Conservation (phyloP, 2,888 invertebrate species). For the Morinoia aosen region DNA sequence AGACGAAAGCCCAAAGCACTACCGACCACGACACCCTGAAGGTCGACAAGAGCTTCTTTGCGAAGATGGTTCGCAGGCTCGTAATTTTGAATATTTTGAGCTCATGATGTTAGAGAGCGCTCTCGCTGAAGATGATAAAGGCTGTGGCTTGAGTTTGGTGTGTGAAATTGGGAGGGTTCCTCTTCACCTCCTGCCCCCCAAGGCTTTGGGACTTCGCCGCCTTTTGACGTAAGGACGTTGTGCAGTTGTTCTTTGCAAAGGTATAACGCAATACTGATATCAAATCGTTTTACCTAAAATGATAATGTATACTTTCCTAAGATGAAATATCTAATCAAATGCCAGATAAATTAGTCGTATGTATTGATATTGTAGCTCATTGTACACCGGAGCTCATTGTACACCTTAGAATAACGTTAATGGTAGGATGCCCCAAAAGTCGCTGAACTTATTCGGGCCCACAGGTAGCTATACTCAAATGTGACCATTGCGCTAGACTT, state of each 20-base stretch:
- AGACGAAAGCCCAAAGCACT: not conserved
- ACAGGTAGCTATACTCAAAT: too few species aligned
- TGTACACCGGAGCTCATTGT: too few species aligned
- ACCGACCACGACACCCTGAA: not conserved
- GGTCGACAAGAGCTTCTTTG: not conserved
- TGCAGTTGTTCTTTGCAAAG: not conserved
- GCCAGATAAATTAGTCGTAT: not conserved
- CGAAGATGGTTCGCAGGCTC: conserved; percentile 9
- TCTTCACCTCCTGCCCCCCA: conserved; percentile 12
- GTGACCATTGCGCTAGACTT: too few species aligned
- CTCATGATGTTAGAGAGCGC: conserved; percentile 42
- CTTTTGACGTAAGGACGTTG: conserved; percentile 29
- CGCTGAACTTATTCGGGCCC: too few species aligned
- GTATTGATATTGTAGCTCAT: not conserved
- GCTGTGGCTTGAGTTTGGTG: conserved; percentile 29
- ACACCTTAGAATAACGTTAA: too few species aligned
- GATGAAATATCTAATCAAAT: not conserved
- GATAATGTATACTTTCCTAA: not conserved
- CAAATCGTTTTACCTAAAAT: not conserved
- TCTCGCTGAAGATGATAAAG: conserved; percentile 4
- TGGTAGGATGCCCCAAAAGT: too few species aligned
- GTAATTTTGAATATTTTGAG: conserved; percentile 28
- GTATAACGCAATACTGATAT: not conserved
- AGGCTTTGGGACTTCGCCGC: conserved; percentile 20
- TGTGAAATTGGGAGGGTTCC: conserved; percentile 25